Evolutionary conservation across 2,888 invertebrate species (phyloP).

Genomic region (Rhamphomyia laevipes): DNA sequence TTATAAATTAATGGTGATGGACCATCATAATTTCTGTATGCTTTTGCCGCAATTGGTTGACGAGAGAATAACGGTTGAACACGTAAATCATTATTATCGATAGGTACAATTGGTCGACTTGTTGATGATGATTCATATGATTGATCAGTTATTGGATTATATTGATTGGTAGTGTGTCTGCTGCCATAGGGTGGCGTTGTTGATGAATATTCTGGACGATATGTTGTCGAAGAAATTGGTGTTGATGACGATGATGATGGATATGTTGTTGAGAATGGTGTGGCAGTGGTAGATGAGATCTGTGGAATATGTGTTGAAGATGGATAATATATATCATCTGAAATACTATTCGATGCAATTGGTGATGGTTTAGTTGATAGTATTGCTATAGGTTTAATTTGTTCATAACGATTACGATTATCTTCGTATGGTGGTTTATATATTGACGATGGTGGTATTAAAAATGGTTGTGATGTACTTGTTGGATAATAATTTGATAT

Average conservation of each 20-base stretch:
- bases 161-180: slow-evolving; percentile 18
- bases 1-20: slow-evolving; percentile 24
- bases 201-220: slow-evolving; percentile 18
- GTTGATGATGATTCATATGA: slow-evolving; percentile 6
- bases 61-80: slow-evolving; percentile 24
- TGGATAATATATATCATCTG: slow-evolving; percentile 16
- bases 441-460: slow-evolving; percentile 14
- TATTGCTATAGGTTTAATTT: slow-evolving; percentile 27
- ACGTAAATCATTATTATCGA: slow-evolving; percentile 24
- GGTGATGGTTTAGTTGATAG: slow-evolving; percentile 25
- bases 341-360: slow-evolving; percentile 16
- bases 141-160: slow-evolving; percentile 22
- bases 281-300: slow-evolving; percentile 9
- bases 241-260: slow-evolving; percentile 21
- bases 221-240: slow-evolving; percentile 18
- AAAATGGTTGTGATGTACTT: slow-evolving; percentile 12
- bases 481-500: slow-evolving; percentile 13
- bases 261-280: slow-evolving; percentile 22
- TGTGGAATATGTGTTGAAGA: slow-evolving; percentile 9
- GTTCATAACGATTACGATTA: slow-evolving; percentile 10
- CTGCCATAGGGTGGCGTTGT: slow-evolving; percentile 15
- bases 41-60: slow-evolving; percentile 18
- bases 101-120: slow-evolving; percentile 16
- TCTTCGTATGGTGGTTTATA: slow-evolving; percentile 27
- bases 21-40: slow-evolving; percentile 10